Evolutionary conservation across 64 coral and sea anemone genomes (phyloP).

Genomic region (Dendrophyllia cribrosa): DNA sequence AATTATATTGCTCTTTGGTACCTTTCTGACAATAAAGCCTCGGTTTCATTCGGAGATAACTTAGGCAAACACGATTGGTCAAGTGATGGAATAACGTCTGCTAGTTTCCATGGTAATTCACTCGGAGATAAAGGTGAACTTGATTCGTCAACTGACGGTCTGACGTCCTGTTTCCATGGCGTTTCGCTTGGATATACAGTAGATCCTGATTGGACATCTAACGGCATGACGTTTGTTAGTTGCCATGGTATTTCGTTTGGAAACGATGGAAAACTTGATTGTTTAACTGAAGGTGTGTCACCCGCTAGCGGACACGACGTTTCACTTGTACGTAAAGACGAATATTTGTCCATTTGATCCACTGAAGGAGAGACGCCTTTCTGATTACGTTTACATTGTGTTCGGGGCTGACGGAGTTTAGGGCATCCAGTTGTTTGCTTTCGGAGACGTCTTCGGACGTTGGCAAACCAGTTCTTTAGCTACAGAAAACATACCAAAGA

Average conservation of each 20-base stretch:
- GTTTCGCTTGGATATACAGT: background rate
- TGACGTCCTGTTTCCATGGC: background rate
- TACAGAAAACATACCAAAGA: background rate
- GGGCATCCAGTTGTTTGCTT: background rate
- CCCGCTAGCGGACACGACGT: background rate
- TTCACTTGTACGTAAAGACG: background rate
- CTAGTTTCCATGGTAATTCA: background rate
- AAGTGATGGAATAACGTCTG: background rate
- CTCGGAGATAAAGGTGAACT: background rate
- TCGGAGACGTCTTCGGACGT: conserved; percentile 32
- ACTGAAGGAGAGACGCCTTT: background rate
- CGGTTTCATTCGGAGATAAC: background rate
- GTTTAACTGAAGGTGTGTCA: background rate
- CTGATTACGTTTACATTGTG: background rate
- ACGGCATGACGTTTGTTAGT: background rate
- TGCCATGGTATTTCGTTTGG: background rate
- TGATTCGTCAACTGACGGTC: background rate
- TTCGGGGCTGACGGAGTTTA: background rate
- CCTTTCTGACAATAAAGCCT: background rate
- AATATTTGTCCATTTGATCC: background rate
- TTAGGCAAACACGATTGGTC: background rate
- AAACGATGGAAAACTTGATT: background rate
- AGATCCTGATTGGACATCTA: background rate
- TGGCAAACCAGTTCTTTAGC: conserved; percentile 44
- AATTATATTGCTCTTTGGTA: background rate